Evolutionary conservation across 2,888 invertebrate genomes (phyloP), one percentile per base, ranked within the genome.

Genomic region (Trachelus stipa): DNA sequence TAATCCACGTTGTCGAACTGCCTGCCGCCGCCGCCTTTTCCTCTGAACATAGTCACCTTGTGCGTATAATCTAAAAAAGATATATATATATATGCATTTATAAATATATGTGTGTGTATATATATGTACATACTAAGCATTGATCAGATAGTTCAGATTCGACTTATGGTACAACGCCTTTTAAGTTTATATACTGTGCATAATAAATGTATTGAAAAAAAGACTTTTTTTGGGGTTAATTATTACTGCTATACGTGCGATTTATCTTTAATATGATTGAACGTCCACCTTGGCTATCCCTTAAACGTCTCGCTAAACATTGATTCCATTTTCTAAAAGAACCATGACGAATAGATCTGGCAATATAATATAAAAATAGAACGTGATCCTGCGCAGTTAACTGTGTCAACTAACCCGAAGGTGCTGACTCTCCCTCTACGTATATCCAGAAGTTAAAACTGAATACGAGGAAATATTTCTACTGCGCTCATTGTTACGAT

Each of bases 1-100:
- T 94, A 94, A 91, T 95, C 94, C 77, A 95, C 94, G 88, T 94
- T 93, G 87, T 94, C 93, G 82, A 88, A 91, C 88, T 89, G 87
- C 73, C 87, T 82, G 1, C 83, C 34, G 34, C 34, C 34, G 11
- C 34, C 92, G 80, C 93, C 92, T 85, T 94, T 92, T 85, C 94
- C 93, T 85, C 94, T 92, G 40, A 94, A 94, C 94, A 95, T 94
- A 87, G 92, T 92, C 82, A 92, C 85, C 81, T 92, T 92, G 81
- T 92, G 91, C 80, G 92, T 89, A 84, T 92, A 92, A 82, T 92
- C 93, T 93, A 84, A 37, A 91, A 40, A 76, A 71, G 68, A 78
- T 68, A 56, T 56, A 56, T 40, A 15, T 12, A 12, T 40, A 15
- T 12, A 12, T 12, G 35, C 35, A 35, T 35, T 35, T 35, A 12